Evolutionary conservation across 2,888 invertebrate species (phyloP).

Genomic region (Glyphotaelius pellucidus): DNA sequence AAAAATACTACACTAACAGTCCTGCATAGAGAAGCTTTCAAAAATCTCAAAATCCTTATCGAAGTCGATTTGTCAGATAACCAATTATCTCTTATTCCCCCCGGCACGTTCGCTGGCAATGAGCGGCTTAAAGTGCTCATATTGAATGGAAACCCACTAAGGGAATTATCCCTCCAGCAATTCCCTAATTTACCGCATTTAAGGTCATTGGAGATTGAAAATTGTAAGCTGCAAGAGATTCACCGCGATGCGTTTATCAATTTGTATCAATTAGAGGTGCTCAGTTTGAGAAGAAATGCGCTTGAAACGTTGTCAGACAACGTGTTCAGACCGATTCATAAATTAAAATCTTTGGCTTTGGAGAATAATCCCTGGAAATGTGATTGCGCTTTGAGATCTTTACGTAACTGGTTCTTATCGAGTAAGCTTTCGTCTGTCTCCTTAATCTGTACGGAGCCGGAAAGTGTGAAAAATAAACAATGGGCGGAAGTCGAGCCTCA

Average conservation of each 20-base stretch:
- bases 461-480: slow-evolving; percentile 81
- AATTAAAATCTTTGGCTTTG: slow-evolving; percentile 87
- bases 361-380: slow-evolving; percentile 95
- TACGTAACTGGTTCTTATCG: slow-evolving; percentile 89
- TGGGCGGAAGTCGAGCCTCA: slow-evolving; percentile 88
- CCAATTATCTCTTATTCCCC: slow-evolving; percentile 84
- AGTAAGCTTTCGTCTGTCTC: slow-evolving; percentile 87
- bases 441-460: slow-evolving; percentile 86
- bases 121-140: slow-evolving; percentile 87
- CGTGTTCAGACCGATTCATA: slow-evolving; percentile 81
- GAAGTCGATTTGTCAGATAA: slow-evolving; percentile 93
- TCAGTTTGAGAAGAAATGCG: slow-evolving; percentile 84
- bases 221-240: slow-evolving; percentile 86
- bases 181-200: slow-evolving; percentile 90
- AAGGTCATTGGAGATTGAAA: slow-evolving; percentile 87
- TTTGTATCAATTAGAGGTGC: slow-evolving; percentile 81
- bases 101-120: slow-evolving; percentile 90
- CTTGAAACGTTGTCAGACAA: slow-evolving; percentile 83
- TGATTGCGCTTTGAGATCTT: slow-evolving; percentile 90
- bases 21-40: slow-evolving; percentile 90
- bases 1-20: slow-evolving; percentile 85
- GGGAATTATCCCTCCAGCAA: slow-evolving; percentile 84
- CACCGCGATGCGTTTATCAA: slow-evolving; percentile 88
- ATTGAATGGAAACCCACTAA: slow-evolving; percentile 89
- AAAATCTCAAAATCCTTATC: slow-evolving; percentile 89